A percentile compares a stretch with the other conserved stretches of the same genome.
These are phyloP conservation scores for Nesometra sesokonis DNA, from an alignment of 35 echinoderm and acorn worm species.

Conservation along the genomic window DNA sequence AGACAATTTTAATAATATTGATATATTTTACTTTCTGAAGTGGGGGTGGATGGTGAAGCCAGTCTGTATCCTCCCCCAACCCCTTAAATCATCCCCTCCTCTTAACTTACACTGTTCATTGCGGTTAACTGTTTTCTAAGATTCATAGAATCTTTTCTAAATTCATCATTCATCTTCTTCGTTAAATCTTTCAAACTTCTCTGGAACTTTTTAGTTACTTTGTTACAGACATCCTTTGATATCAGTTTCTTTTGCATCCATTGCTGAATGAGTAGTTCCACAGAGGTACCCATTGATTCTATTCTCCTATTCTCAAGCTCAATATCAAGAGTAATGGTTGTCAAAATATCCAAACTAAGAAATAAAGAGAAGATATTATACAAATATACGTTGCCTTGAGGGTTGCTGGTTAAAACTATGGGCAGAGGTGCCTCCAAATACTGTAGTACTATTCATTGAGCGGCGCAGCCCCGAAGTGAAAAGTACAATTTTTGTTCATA, in stretches of 20 bases:
- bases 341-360: slow-evolving; percentile 6
- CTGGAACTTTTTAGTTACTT: neutral
- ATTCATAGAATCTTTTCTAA: neutral
- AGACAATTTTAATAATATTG: too few relatives aligned
- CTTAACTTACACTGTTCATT: neutral
- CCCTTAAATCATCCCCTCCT: too few relatives aligned
- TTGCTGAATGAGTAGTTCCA: neutral
- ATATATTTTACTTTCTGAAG: too few relatives aligned
- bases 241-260: neutral
- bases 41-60: too few relatives aligned
- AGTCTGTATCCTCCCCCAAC: too few relatives aligned
- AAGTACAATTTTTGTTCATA: too few relatives aligned
- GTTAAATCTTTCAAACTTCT: neutral
- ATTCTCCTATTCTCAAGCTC: neutral
- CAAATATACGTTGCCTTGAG: neutral
- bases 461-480: too few relatives aligned
- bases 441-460: too few relatives aligned
- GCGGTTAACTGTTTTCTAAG: neutral
- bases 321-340: slow-evolving; percentile 6
- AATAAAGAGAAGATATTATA: neutral
- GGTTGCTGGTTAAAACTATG: too few relatives aligned
- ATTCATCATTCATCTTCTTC: neutral
- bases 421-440: too few relatives aligned
- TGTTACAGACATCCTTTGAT: neutral
- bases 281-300: neutral